These are phyloP conservation scores for Pelusios castaneus DNA, from an alignment of 2,113 vertebrate genomes.

Conservation along the genomic window DNA sequence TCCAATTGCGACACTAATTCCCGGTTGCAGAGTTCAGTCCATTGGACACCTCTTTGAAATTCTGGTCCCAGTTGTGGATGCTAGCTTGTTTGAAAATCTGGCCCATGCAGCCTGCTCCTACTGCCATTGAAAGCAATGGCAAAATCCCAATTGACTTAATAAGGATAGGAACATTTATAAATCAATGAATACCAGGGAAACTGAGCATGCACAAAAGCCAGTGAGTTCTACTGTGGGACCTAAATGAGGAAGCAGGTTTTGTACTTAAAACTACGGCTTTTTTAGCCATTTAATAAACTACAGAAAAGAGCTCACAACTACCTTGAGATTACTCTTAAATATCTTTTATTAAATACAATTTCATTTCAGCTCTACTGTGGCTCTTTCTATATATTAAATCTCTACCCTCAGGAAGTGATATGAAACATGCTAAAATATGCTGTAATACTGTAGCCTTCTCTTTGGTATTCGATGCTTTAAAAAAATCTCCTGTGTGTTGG, in stretches of 20 bases:
- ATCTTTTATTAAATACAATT: slow-evolving; percentile 32
- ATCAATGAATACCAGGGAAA: slow-evolving; percentile 41
- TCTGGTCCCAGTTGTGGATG: not conserved
- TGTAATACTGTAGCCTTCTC: not conserved
- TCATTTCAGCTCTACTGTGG: slow-evolving; percentile 28
- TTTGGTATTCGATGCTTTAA: not conserved
- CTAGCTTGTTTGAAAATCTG: not conserved
- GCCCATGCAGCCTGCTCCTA: not conserved
- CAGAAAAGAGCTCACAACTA: not conserved
- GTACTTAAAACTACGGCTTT: not conserved
- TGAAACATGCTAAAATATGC: not conserved
- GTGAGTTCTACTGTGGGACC: not conserved
- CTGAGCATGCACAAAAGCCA: slow-evolving; percentile 9
- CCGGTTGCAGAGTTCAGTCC: not conserved
- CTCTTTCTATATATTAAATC: not conserved
- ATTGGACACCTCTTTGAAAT: not conserved
- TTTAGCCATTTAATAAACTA: not conserved
- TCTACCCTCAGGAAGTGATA: slow-evolving; percentile 22
- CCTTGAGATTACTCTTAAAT: slow-evolving; percentile 22
- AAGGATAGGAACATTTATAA: slow-evolving; percentile 46
- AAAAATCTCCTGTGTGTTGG: not conserved
- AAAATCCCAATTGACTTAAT: slow-evolving; percentile 42
- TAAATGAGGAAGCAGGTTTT: not conserved
- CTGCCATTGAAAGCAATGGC: not conserved
- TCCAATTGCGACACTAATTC: not conserved